Conservation (phyloP, 2,113 vertebrate genomes). For the Oncorhynchus nerka region DNA sequence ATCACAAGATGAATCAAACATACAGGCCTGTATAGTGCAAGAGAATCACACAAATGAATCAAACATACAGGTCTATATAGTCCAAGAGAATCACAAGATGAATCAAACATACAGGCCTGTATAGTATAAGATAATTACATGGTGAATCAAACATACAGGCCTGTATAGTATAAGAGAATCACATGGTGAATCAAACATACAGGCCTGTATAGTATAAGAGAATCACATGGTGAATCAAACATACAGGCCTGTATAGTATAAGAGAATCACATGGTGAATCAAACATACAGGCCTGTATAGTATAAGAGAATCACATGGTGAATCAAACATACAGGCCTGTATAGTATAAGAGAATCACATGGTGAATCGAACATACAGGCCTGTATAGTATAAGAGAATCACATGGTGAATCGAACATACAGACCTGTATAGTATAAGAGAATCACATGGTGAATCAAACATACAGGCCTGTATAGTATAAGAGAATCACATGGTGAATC, state of each 20-base stretch:
- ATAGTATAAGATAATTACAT: no score
- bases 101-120: slow-evolving; percentile 66
- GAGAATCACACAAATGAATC: slow-evolving; percentile 72
- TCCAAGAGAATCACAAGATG: slow-evolving; percentile 70
- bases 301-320: no score
- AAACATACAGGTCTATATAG: slow-evolving; percentile 8
- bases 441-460: slow-evolving; percentile 71
- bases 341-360: no score
- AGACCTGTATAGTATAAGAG: slow-evolving; percentile 37
- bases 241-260: slow-evolving; percentile 17
- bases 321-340: no score
- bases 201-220: slow-evolving; percentile 38
- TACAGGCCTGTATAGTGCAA: slow-evolving; percentile 21
- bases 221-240: slow-evolving; percentile 71
- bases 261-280: slow-evolving; percentile 72
- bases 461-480: slow-evolving; percentile 12
- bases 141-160: no score
- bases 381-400: slow-evolving; percentile 54
- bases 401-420: slow-evolving; percentile 64
- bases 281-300: slow-evolving; percentile 55
- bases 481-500: slow-evolving; percentile 71
- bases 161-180: no score
- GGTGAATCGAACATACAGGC: no score
- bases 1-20: slow-evolving; percentile 70
- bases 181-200: no score